These are phyloP conservation scores for Apamea epomidion DNA, from an alignment of 2,888 invertebrate genomes.

Conservation along the genomic window DNA sequence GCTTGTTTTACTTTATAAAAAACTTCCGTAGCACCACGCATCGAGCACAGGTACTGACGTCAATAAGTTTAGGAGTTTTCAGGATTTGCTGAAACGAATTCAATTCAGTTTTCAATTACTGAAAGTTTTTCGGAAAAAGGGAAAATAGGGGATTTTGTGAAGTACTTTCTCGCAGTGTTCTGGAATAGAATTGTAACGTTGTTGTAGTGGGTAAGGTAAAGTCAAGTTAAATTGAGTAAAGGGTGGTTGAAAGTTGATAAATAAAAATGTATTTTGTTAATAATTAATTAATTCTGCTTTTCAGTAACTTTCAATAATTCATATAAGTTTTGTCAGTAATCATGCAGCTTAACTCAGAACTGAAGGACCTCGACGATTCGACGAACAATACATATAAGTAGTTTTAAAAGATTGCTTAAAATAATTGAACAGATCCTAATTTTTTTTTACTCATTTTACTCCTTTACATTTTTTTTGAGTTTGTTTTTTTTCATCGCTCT, in stretches of 20 bases:
- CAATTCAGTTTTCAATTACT: slow-evolving; percentile 62
- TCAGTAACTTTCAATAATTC: neutral
- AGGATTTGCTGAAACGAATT: slow-evolving; percentile 49
- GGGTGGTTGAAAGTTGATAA: neutral
- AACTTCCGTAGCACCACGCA: slow-evolving; percentile 22
- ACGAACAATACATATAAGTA: neutral
- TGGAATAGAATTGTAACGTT: slow-evolving; percentile 43
- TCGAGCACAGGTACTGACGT: slow-evolving; percentile 20
- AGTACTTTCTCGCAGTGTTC: slow-evolving; percentile 32
- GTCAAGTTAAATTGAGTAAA: neutral
- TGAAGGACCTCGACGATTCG: neutral
- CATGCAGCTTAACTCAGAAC: neutral
- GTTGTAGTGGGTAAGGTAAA: neutral
- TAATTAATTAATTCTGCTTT: neutral
- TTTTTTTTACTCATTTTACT: neutral
- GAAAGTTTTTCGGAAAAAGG: slow-evolving; percentile 54
- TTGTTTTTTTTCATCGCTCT: neutral
- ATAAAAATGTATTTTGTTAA: neutral
- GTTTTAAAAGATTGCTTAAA: neutral
- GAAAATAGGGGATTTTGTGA: slow-evolving; percentile 33
- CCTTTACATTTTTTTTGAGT: neutral
- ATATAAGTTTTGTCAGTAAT: neutral
- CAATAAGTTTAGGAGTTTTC: slow-evolving; percentile 46
- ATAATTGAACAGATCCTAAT: neutral
- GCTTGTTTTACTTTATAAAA: slow-evolving; percentile 52